These are phyloP conservation scores for Tinamus major DNA, from an alignment of 2,797 vertebrate genomes.

Conservation along the genomic window DNA sequence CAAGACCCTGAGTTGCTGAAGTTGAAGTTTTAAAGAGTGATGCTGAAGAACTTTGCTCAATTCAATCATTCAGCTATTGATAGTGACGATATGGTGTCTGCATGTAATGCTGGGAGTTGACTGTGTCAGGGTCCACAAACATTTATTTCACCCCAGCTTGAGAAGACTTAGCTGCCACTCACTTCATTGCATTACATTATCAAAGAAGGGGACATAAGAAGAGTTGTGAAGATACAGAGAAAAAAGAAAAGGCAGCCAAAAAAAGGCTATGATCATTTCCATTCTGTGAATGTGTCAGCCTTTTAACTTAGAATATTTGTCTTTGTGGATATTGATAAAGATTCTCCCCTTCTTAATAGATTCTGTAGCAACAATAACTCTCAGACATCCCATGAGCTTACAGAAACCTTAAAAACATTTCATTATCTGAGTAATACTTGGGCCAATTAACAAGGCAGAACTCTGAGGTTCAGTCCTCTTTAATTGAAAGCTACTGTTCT, in stretches of 20 bases:
- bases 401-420: neutral
- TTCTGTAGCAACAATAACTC: fast-evolving
- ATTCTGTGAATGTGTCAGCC: neutral
- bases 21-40: neutral
- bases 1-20: neutral
- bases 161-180: neutral
- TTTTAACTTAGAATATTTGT: neutral
- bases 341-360: neutral
- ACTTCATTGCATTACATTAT: neutral
- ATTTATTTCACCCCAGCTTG: neutral
- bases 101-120: neutral
- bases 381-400: neutral
- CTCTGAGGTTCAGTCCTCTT: neutral
- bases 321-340: neutral
- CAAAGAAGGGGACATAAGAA: neutral
- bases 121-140: too few species aligned
- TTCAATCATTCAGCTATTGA: neutral
- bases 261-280: neutral
- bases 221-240: neutral
- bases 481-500: neutral
- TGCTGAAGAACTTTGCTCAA: neutral
- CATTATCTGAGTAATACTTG: neutral
- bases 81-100: neutral
- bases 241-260: neutral
- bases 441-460: neutral